phyloP scores from a whole-genome alignment of 2,888 invertebrate genomes.

The Chironomus riparius region DNA sequence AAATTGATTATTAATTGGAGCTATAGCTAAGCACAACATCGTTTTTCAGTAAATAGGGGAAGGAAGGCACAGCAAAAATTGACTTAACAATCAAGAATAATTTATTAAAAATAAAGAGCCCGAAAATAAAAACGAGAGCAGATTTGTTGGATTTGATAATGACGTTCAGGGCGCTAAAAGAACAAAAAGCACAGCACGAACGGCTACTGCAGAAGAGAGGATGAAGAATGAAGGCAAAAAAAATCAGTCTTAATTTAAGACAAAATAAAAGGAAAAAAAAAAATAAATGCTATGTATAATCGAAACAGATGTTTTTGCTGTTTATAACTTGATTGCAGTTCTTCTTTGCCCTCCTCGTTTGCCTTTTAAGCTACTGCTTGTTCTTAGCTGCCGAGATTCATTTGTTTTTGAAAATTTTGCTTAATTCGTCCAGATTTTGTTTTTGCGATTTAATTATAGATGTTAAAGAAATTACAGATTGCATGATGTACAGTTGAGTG shows the following conservation, averaged over 20 bases:
- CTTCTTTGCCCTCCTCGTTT: background rate
- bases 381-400: background rate
- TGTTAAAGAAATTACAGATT: conserved; percentile 7
- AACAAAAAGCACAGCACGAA: background rate
- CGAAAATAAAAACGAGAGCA: background rate
- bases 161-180: conserved; percentile 1
- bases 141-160: background rate
- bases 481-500: conserved; percentile 1
- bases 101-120: too few relatives aligned
- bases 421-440: background rate
- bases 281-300: background rate
- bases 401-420: background rate
- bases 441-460: conserved; percentile 9
- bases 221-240: background rate
- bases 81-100: too few relatives aligned
- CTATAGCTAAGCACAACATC: background rate
- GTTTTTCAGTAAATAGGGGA: background rate
- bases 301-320: conserved; percentile 16
- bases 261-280: too few relatives aligned
- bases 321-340: conserved; percentile 14
- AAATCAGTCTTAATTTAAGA: background rate
- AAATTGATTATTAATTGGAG: background rate
- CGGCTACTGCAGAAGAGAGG: conserved; percentile 12
- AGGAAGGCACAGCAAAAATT: too few relatives aligned
- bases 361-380: background rate